Base-by-base conservation (phyloP, 2,888 invertebrate genomes). In the Tenthredo scrophulariae region DNA sequence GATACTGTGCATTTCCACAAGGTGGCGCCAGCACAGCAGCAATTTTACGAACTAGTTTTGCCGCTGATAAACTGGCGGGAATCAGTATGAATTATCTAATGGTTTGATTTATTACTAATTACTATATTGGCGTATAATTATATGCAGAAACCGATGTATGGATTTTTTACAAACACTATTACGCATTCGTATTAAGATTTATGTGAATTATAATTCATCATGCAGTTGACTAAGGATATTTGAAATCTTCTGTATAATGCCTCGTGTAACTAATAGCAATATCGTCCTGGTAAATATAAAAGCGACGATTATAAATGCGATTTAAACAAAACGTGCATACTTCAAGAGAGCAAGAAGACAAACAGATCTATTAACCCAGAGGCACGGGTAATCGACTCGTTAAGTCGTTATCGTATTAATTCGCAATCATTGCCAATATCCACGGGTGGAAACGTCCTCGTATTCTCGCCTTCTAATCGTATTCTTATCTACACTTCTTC, bases 321-420 rank as follows among this genome's bases (percentile, higher is more conserved):
- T 37, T 80, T 15, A 5, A 62, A 62, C 2, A n/a, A 2, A 62
- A 62, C 10, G 37, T n/a, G n/a, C 3, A 40, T 37, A 37, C 15
- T 26, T 18, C 7, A 10, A 18, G 50, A 18, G 26, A 80, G 15
- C 37, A 62, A 40, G 22, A 33, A 77, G 77, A 77, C 46, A 77
- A 77, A 54, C 77, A 80, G 62, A 80, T 80, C 62, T 40, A 50
- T 80, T 62, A 22, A 62, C 80, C 40, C 40, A 62, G 58, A 62
- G 40, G 37, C 58, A 62, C 40, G n/a, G 58, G 80, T 37, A 80
- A 62, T 62, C 62, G 80, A 62, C 40, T 80, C n/a, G 26, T 80
- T 37, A 40, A 62, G 62, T 80, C 58, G 58, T 80, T 37, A 80
- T 80, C 80, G 37, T 58, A n/a, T 62, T 40, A 50, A 79, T 79